Conservation (phyloP, 2,797 vertebrate species). For the Macroramphosus scolopax region DNA sequence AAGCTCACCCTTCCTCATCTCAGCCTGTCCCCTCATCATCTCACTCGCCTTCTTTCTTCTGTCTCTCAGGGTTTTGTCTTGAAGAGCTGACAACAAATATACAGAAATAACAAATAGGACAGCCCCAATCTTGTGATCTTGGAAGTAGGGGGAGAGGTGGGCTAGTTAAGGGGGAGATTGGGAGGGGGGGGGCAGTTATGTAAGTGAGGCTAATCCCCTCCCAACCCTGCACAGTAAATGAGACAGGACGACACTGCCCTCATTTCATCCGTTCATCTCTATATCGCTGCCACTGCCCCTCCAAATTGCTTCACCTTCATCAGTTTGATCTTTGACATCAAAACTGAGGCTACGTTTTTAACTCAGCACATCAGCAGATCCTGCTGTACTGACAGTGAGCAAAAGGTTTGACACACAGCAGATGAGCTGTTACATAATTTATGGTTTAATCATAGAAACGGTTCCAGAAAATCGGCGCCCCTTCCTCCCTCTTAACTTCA, state of each 20-base stretch:
- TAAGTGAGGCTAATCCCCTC: slow-evolving; percentile 76
- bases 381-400: slow-evolving; percentile 9
- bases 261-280: slow-evolving; percentile 53
- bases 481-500: slow-evolving; percentile 3
- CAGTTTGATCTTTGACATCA: slow-evolving; percentile 40
- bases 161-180: slow-evolving; percentile 30
- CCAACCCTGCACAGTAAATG: slow-evolving; percentile 66
- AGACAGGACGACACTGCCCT: slow-evolving; percentile 63
- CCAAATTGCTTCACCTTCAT: slow-evolving; percentile 34
- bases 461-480: slow-evolving; percentile 2
- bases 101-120: slow-evolving; percentile 43
- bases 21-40: slow-evolving; percentile 7
- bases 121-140: slow-evolving; percentile 42
- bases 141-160: slow-evolving; percentile 21
- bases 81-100: slow-evolving; percentile 16
- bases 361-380: slow-evolving; percentile 19
- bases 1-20: no score
- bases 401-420: slow-evolving; percentile 14
- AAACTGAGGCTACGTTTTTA: slow-evolving; percentile 11
- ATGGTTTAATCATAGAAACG: slow-evolving; percentile 19
- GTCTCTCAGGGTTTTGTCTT: not conserved
- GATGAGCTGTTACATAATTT: slow-evolving; percentile 29
- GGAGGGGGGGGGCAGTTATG: slow-evolving; percentile 56
- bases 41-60: slow-evolving; percentile 8
- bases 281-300: slow-evolving; percentile 29